These are phyloP conservation scores for Dipodomys spectabilis DNA, from an alignment of 2,113 vertebrate genomes.

Conservation along the genomic window DNA sequence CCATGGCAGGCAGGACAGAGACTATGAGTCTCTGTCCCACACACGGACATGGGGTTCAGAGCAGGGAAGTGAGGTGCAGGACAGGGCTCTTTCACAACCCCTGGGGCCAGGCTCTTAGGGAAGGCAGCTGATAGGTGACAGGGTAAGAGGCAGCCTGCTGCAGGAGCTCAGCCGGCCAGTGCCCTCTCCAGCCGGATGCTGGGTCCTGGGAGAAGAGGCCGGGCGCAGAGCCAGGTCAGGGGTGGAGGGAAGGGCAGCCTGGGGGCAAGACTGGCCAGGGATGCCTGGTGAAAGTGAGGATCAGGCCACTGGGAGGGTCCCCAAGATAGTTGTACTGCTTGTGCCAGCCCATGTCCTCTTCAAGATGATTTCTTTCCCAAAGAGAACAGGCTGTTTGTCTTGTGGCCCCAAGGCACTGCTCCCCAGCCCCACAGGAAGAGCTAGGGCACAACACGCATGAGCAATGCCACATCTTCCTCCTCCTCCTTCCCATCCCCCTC, in stretches of 20 bases:
- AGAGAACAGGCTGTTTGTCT: neutral
- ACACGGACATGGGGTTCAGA: neutral
- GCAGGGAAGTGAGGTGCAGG: neutral
- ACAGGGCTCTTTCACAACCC: slow-evolving; percentile 34
- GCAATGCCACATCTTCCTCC: too few species aligned
- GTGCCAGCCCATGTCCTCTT: too few species aligned
- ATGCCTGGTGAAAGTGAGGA: neutral
- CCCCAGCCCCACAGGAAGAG: neutral
- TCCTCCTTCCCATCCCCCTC: too few species aligned
- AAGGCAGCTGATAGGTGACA: slow-evolving; percentile 52
- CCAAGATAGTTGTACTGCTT: too few species aligned
- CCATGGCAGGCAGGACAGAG: neutral
- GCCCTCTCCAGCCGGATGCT: neutral
- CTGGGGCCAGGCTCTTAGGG: neutral
- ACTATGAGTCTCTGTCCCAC: neutral
- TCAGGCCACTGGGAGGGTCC: too few species aligned
- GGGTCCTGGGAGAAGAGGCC: slow-evolving; percentile 4
- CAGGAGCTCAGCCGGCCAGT: neutral
- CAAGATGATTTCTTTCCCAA: neutral
- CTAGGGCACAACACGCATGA: neutral
- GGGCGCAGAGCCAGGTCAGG: neutral
- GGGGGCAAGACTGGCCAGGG: neutral
- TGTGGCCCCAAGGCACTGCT: neutral
- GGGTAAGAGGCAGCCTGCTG: neutral
- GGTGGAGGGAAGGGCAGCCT: neutral